Conservation (phyloP, 2,888 invertebrate species). For the Escarpia spicata region DNA sequence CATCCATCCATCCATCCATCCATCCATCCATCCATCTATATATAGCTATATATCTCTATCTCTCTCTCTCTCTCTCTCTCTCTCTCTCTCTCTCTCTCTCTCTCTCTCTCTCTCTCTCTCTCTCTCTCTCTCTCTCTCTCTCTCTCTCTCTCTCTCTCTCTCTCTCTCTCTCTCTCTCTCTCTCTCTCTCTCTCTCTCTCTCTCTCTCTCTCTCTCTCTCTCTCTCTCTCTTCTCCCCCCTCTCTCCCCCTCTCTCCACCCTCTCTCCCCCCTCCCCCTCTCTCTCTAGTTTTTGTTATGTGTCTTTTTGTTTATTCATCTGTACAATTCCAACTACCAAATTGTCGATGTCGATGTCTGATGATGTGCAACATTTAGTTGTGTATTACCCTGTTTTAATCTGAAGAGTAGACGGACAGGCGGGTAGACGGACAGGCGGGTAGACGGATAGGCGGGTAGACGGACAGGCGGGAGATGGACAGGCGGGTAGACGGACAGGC, state of each 20-base stretch:
- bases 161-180: too few relatives aligned
- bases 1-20: too few relatives aligned
- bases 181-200: too few relatives aligned
- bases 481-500: too few relatives aligned
- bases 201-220: too few relatives aligned
- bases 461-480: neutral
- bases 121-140: too few relatives aligned
- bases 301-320: neutral
- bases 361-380: neutral
- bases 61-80: too few relatives aligned
- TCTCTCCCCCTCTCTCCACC: neutral
- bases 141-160: too few relatives aligned
- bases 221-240: neutral
- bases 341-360: slow-evolving; percentile 16
- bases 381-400: neutral
- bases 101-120: too few relatives aligned
- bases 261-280: neutral
- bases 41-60: too few relatives aligned
- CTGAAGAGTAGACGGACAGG: neutral
- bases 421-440: neutral
- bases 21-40: too few relatives aligned
- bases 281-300: neutral
- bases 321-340: neutral
- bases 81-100: too few relatives aligned
- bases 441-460: neutral